phyloP scores from a whole-genome alignment of 2,888 invertebrate genomes.

The Galerucella calmariensis region DNA sequence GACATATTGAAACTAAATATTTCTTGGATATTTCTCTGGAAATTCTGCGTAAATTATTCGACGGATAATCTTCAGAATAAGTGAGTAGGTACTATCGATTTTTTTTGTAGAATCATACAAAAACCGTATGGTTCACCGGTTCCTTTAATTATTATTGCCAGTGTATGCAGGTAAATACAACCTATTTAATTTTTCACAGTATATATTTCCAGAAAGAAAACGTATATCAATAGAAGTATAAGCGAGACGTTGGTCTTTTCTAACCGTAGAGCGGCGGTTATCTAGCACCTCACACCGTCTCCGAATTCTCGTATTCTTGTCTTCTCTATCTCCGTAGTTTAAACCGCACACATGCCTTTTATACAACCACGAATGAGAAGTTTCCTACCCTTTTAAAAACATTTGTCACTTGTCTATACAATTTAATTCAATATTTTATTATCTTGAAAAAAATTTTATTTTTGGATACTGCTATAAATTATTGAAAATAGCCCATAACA shows the following conservation, averaged over 20 bases:
- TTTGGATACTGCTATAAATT: background rate
- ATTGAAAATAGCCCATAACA: too few species aligned
- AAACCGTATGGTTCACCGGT: too few species aligned
- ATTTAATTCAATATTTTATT: background rate
- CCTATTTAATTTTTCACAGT: background rate
- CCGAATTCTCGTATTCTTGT: constrained; percentile 50
- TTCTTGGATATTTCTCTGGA: too few species aligned
- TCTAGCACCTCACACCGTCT: constrained; percentile 59
- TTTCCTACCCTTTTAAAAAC: constrained; percentile 19
- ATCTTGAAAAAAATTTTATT: background rate
- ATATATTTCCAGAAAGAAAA: background rate
- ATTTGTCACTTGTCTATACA: constrained; percentile 14
- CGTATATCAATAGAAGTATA: constrained; percentile 9
- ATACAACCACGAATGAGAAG: constrained; percentile 28
- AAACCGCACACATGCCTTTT: constrained; percentile 42
- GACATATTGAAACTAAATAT: too few species aligned
- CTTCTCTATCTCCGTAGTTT: constrained; percentile 42
- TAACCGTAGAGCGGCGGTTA: constrained; percentile 55
- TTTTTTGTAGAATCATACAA: too few species aligned
- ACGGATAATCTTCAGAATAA: too few species aligned
- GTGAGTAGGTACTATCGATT: too few species aligned
- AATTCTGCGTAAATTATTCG: too few species aligned
- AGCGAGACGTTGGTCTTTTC: constrained; percentile 22
- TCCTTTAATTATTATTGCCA: too few species aligned
- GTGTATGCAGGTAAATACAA: background rate